A percentile compares a stretch with the other conserved stretches of the same genome.
Evolutionary conservation across 2,797 vertebrate genomes (phyloP).

Genomic region (Aulostomus chinensis): DNA sequence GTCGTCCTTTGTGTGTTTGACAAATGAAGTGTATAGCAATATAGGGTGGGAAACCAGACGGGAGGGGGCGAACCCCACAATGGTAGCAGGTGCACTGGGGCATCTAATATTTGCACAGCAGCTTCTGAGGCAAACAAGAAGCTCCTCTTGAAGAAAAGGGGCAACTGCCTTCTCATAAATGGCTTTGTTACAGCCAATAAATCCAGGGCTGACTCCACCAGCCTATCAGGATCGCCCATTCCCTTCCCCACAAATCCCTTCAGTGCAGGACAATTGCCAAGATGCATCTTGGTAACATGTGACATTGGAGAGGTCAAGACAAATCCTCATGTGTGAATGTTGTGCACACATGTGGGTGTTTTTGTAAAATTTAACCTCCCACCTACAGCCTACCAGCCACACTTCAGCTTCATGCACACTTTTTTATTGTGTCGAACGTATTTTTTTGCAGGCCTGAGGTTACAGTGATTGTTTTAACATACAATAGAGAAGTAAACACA

Average conservation of each 20-base stretch:
- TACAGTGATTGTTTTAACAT: constrained; percentile 5
- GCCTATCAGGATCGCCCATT: constrained; percentile 36
- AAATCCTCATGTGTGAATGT: constrained; percentile 49
- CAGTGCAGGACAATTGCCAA: constrained; percentile 75
- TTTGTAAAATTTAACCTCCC: constrained; percentile 5
- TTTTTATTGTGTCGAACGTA: constrained; percentile 10
- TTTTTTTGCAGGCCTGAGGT: constrained; percentile 19
- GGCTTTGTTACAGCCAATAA: constrained; percentile 75
- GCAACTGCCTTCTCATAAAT: constrained; percentile 72
- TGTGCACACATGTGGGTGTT: constrained; percentile 7
- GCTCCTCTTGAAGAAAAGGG: constrained; percentile 62
- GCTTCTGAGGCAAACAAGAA: constrained; percentile 73
- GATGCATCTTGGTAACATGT: constrained; percentile 75
- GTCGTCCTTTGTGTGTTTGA: constrained; percentile 74
- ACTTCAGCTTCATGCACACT: constrained; percentile 32
- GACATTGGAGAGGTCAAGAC: constrained; percentile 77
- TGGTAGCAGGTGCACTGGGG: constrained; percentile 83
- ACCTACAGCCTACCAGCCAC: constrained; percentile 42
- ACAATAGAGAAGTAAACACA: constrained; percentile 7
- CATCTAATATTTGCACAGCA: constrained; percentile 80
- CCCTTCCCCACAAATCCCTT: constrained; percentile 64
- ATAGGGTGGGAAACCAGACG: constrained; percentile 49
- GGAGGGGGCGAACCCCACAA: constrained; percentile 58
- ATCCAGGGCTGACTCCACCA: constrained; percentile 68
- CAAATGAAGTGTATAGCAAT: constrained; percentile 78